phyloP scores from a whole-genome alignment of 2,888 invertebrate species.

The Yponomeuta evonymella region DNA sequence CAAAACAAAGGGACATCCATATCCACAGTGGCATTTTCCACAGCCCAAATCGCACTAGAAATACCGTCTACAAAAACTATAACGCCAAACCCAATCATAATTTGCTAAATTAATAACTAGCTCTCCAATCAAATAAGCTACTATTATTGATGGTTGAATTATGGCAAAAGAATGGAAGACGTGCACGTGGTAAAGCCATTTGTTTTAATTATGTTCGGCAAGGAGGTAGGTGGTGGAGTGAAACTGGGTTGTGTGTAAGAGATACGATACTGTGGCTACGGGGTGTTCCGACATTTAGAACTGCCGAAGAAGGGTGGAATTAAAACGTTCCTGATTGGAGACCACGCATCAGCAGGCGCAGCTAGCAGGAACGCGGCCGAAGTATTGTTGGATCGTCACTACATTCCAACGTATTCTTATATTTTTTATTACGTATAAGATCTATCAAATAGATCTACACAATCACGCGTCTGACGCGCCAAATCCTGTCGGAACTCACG shows the following conservation, averaged over 20 bases:
- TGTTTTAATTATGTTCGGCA: neutral
- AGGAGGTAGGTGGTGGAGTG: neutral
- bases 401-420: too few relatives aligned
- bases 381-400: too few relatives aligned
- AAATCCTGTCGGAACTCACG: too few relatives aligned
- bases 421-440: too few relatives aligned
- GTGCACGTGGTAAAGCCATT: neutral
- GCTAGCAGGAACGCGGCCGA: too few relatives aligned
- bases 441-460: too few relatives aligned
- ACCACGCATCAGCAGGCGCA: too few relatives aligned
- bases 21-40: conserved; percentile 49
- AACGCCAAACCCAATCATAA: conserved; percentile 52
- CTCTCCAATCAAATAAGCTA: conserved; percentile 26
- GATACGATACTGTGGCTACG: neutral
- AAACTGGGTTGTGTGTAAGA: neutral
- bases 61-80: conserved; percentile 28
- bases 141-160: conserved; percentile 44
- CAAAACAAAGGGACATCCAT: conserved; percentile 33
- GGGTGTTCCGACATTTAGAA: neutral
- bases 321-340: too few relatives aligned
- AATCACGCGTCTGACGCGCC: too few relatives aligned
- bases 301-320: too few relatives aligned
- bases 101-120: conserved; percentile 31
- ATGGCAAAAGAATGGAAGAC: conserved; percentile 26
- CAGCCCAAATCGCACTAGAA: conserved; percentile 28